These are phyloP conservation scores for Sapajus apella DNA, from an alignment of 2,113 vertebrate genomes.

Conservation along the genomic window DNA sequence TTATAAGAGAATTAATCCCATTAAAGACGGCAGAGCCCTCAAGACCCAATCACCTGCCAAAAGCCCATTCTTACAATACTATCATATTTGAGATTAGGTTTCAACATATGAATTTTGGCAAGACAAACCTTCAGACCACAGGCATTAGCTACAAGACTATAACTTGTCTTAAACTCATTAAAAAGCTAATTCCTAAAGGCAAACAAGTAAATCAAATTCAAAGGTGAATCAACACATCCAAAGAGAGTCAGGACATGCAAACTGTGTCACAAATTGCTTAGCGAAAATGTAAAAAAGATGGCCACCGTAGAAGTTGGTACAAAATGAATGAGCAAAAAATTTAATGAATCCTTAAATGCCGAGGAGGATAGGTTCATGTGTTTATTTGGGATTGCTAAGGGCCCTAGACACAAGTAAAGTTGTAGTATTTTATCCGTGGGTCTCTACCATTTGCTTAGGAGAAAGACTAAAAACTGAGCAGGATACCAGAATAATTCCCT, in stretches of 20 bases:
- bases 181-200: not conserved
- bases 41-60: not conserved
- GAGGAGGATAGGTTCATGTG: not conserved
- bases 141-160: not conserved
- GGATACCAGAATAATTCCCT: not conserved
- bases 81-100: not conserved
- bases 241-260: not conserved
- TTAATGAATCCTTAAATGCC: not conserved
- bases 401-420: not conserved
- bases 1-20: not conserved
- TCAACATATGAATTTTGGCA: not conserved
- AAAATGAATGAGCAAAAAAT: not conserved
- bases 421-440: not conserved
- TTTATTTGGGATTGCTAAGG: not conserved
- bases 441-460: not conserved
- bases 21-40: rapidly evolving
- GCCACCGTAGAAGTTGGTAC: not conserved
- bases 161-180: not conserved
- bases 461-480: not conserved
- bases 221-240: not conserved
- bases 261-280: not conserved
- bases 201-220: not conserved
- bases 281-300: not conserved
- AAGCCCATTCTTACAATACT: too few relatives aligned
- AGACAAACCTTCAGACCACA: not conserved